Evolutionary conservation across 2,113 vertebrate genomes (phyloP).

Genomic region (Austrofundulus limnaeus): DNA sequence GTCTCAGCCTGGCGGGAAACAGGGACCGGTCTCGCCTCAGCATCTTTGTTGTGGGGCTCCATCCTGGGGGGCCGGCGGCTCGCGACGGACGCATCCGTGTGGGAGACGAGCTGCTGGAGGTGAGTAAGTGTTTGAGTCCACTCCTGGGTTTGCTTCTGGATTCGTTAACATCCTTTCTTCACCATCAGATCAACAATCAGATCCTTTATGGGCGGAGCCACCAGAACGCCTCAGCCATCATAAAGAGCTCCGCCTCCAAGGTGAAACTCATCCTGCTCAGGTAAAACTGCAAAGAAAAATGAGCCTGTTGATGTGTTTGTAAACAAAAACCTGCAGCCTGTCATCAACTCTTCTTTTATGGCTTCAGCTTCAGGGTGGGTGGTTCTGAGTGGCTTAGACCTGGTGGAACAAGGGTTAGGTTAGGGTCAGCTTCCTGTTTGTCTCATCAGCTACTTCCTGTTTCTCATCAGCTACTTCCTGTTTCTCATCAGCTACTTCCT

Average conservation of each 20-base stretch:
- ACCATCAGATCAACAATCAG: conserved; percentile 92
- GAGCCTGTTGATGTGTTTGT: too few relatives aligned
- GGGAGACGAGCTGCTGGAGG: conserved; percentile 94
- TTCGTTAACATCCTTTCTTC: too few relatives aligned
- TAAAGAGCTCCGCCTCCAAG: conserved; percentile 88
- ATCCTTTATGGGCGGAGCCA: conserved; percentile 95
- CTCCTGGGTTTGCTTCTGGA: too few relatives aligned
- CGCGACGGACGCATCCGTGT: conserved; percentile 85
- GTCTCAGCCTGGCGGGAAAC: conserved; percentile 95
- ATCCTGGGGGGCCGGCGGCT: conserved; percentile 85
- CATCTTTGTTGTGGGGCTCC: conserved; percentile 94
- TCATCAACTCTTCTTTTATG: too few relatives aligned
- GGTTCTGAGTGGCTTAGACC: too few relatives aligned
- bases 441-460: not conserved
- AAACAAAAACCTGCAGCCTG: too few relatives aligned
- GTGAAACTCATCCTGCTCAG: conserved; percentile 94
- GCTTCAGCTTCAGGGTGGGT: too few relatives aligned
- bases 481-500: too few relatives aligned
- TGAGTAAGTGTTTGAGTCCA: conserved; percentile 68
- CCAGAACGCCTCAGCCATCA: conserved; percentile 95
- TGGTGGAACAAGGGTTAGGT: too few relatives aligned
- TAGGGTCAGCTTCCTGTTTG: too few relatives aligned
- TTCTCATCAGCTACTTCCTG: too few relatives aligned
- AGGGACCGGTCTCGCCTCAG: conserved; percentile 91
- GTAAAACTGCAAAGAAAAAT: conserved; percentile 71